Evolutionary conservation across 2,888 invertebrate species (phyloP).

Genomic region (Tenodera sinensis): DNA sequence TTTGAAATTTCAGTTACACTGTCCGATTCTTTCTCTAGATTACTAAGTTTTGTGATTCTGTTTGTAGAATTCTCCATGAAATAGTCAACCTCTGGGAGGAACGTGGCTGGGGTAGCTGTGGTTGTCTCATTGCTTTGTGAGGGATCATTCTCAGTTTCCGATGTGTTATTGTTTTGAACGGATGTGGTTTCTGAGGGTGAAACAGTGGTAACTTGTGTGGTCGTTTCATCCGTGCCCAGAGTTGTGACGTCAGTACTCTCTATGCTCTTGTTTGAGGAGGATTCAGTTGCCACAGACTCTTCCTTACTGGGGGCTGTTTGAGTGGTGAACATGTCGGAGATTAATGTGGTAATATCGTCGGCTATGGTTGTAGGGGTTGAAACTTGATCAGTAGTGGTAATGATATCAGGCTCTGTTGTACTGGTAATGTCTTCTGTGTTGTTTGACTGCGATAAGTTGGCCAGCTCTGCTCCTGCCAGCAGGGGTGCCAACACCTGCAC

Average conservation of each 20-base stretch:
- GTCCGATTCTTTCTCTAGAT: neutral
- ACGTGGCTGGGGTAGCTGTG: neutral
- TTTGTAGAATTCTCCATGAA: neutral
- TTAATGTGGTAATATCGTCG: neutral
- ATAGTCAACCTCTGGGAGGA: neutral
- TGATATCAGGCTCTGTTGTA: neutral
- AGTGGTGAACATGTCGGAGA: neutral
- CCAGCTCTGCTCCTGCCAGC: neutral
- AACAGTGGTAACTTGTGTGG: neutral
- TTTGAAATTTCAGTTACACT: neutral
- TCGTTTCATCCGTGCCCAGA: neutral
- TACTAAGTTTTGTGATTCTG: neutral
- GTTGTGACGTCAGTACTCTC: neutral
- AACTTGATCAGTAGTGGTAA: neutral
- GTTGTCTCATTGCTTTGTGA: neutral
- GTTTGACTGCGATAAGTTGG: neutral
- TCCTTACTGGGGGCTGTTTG: neutral
- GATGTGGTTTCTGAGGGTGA: neutral
- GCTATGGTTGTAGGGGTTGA: neutral
- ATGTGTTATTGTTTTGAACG: neutral
- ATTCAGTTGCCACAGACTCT: neutral
- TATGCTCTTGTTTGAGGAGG: neutral
- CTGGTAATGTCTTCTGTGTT: neutral
- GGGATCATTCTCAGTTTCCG: neutral
- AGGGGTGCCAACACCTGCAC: neutral